phyloP scores from a whole-genome alignment of 2,888 invertebrate genomes.

The Eilema griseolum region DNA sequence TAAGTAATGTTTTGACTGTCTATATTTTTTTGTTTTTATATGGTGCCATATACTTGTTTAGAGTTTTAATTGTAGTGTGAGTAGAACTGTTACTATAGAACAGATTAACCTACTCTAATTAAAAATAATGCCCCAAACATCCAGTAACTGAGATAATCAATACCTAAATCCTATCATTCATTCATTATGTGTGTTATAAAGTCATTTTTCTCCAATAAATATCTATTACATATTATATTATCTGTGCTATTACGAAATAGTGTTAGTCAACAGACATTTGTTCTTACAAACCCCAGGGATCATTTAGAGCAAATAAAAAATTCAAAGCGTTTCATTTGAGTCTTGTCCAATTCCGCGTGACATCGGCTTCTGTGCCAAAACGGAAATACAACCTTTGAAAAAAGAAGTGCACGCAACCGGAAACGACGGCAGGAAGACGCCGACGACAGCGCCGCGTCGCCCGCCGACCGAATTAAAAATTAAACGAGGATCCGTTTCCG shows the following conservation, averaged over 20 bases:
- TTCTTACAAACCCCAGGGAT: not conserved
- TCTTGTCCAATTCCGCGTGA: slow-evolving; percentile 64
- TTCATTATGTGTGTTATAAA: too few relatives aligned
- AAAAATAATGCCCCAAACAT: too few relatives aligned
- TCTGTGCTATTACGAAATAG: too few relatives aligned
- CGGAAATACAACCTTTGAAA: slow-evolving; percentile 84
- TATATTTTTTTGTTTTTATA: not conserved
- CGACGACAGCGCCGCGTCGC: slow-evolving; percentile 80
- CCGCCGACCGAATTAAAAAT: slow-evolving; percentile 82
- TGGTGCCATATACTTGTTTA: too few relatives aligned
- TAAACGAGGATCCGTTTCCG: slow-evolving; percentile 85
- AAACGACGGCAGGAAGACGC: slow-evolving; percentile 83
- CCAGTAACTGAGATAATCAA: too few relatives aligned
- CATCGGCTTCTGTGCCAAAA: slow-evolving; percentile 70
- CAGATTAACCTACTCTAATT: too few relatives aligned
- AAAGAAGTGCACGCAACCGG: slow-evolving; percentile 79
- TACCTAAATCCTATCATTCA: too few relatives aligned
- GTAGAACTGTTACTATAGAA: too few relatives aligned
- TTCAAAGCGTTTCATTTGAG: slow-evolving; percentile 43
- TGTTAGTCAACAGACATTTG: not conserved
- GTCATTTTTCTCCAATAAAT: not conserved
- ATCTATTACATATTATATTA: too few relatives aligned
- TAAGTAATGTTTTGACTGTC: not conserved
- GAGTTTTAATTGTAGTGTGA: not conserved
- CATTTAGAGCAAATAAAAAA: slow-evolving; percentile 4